Percentiles rank a stretch among this genome's conserved stretches.
phyloP scores from a whole-genome alignment of 2,797 vertebrate species.

The Sciurus carolinensis region DNA sequence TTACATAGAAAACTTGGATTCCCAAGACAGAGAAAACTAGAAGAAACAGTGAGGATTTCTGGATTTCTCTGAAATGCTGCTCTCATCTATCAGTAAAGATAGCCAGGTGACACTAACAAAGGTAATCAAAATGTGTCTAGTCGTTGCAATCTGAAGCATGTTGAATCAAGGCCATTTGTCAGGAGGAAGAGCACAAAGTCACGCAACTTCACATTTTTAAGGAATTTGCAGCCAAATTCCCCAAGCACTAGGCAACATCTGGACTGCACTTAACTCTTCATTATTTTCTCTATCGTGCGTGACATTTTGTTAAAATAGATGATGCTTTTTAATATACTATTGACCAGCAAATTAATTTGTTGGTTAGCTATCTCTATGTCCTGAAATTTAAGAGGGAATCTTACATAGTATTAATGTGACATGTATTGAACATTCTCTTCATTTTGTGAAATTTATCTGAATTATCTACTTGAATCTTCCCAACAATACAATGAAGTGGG shows the following conservation, averaged over 20 bases:
- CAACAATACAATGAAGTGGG: not conserved
- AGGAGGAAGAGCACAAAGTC: not conserved
- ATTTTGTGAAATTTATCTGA: not conserved
- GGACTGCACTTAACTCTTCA: not conserved
- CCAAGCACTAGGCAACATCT: not conserved
- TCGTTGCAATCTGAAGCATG: not conserved
- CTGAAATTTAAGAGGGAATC: not conserved
- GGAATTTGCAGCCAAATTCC: constrained; percentile 4
- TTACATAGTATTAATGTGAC: not conserved
- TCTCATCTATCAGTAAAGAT: not conserved
- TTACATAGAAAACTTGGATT: constrained; percentile 35
- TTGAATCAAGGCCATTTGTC: not conserved
- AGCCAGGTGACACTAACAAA: not conserved
- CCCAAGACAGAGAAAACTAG: not conserved
- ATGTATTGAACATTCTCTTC: not conserved
- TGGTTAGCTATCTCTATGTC: not conserved
- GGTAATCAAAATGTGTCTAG: not conserved
- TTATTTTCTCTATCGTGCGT: not conserved
- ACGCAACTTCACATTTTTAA: not conserved
- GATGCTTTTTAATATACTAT: not conserved
- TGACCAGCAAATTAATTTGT: not conserved
- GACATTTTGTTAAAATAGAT: not conserved
- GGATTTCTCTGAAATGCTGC: not conserved
- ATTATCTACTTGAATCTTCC: not conserved
- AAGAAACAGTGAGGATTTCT: not conserved